Conservation (phyloP, 1,140 invertebrate genomes). For the Trichonephila clavipes region DNA sequence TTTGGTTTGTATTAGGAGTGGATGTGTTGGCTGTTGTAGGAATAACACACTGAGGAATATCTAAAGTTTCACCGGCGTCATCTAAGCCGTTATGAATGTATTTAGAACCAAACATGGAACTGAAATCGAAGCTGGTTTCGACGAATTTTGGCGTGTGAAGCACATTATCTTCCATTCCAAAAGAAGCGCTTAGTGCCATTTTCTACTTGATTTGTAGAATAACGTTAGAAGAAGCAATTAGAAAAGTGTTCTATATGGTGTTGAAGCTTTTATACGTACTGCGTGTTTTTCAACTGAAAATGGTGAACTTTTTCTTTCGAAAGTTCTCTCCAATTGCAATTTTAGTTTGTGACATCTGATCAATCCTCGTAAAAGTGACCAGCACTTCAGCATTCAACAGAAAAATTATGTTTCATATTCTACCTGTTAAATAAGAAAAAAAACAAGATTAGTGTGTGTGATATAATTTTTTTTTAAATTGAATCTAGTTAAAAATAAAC, state of each 20-base stretch:
- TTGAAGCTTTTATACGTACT: no score
- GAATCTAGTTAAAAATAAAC: no score
- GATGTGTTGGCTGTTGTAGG: neutral
- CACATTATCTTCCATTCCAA: slow-evolving; percentile 38
- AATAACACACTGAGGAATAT: slow-evolving; percentile 29
- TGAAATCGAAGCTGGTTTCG: slow-evolving; percentile 72
- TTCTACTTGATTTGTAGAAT: neutral
- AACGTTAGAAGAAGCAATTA: no score
- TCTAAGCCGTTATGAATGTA: slow-evolving; percentile 9
- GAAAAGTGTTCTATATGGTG: no score
- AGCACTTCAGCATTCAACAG: neutral
- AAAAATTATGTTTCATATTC: neutral
- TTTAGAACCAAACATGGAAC: slow-evolving; percentile 70
- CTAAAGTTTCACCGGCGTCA: slow-evolving; percentile 6
- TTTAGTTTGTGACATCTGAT: neutral
- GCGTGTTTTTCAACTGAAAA: no score
- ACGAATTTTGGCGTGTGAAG: slow-evolving; percentile 68
- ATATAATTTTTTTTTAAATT: no score
- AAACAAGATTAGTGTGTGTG: neutral
- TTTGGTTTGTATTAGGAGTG: neutral
- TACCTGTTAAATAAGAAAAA: neutral
- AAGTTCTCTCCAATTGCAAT: neutral
- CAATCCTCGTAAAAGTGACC: neutral
- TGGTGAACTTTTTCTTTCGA: no score
- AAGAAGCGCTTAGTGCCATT: slow-evolving; percentile 57